Conservation (phyloP, 2,888 invertebrate species). For the Chouioia cunea region DNA sequence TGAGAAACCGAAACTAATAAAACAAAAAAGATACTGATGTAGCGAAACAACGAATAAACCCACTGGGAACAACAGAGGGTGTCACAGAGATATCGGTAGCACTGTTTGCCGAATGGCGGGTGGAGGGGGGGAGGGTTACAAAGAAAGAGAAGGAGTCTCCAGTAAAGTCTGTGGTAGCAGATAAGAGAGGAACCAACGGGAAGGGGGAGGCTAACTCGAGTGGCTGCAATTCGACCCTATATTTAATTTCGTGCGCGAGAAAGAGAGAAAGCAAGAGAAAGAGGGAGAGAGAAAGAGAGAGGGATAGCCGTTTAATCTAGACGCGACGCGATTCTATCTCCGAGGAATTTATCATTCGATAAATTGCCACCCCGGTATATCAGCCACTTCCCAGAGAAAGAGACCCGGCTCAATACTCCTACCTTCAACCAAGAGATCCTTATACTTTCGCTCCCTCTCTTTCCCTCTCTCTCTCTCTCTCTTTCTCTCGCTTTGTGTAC, state of each 20-base stretch:
- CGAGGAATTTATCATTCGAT: conserved; percentile 67
- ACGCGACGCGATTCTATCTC: conserved; percentile 64
- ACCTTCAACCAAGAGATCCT: conserved; percentile 48
- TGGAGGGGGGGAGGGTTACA: conserved; percentile 34
- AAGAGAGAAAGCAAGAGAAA: conserved; percentile 47
- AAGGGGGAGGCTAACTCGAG: conserved; percentile 38
- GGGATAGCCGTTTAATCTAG: conserved; percentile 66
- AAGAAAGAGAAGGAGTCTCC: conserved; percentile 50
- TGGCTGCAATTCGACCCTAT: conserved; percentile 57
- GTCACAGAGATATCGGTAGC: conserved; percentile 47
- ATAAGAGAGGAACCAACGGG: conserved; percentile 58
- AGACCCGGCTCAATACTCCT: conserved; percentile 53
- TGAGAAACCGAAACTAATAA: background rate
- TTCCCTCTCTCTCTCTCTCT: too few species aligned
- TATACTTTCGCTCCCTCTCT: conserved; percentile 27
- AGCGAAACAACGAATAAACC: background rate
- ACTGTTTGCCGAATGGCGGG: conserved; percentile 59
- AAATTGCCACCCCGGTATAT: conserved; percentile 62
- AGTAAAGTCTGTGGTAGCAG: conserved; percentile 64
- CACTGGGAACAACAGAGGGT: conserved; percentile 44
- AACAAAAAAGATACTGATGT: conserved; percentile 7
- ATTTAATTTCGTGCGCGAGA: conserved; percentile 63
- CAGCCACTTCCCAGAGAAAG: conserved; percentile 55
- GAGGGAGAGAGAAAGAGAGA: conserved; percentile 48
- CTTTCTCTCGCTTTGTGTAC: too few species aligned